Evolutionary conservation across 2,888 invertebrate species (phyloP).

Genomic region (Amiota mariae): DNA sequence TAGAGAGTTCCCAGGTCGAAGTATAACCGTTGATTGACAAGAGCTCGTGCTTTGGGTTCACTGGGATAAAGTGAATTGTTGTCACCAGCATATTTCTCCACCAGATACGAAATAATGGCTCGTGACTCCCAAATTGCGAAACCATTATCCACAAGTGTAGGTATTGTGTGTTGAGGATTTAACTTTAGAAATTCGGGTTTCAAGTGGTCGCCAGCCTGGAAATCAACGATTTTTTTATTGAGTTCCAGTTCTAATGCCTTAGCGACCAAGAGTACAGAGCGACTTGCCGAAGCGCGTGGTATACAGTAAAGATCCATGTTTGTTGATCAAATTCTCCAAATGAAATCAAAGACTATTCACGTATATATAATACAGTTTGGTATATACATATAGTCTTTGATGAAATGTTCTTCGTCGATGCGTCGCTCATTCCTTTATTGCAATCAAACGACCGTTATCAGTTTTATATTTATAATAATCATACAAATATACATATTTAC

Average conservation of each 20-base stretch:
- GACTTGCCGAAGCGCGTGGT: conserved; percentile 78
- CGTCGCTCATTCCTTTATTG: too few species aligned
- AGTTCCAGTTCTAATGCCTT: conserved; percentile 79
- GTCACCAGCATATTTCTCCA: conserved; percentile 83
- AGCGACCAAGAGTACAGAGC: conserved; percentile 78
- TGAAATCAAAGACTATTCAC: too few species aligned
- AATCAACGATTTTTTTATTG: conserved; percentile 77
- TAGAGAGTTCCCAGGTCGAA: conserved; percentile 86
- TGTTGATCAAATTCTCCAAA: too few species aligned
- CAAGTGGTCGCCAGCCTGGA: conserved; percentile 78
- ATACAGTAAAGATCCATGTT: conserved; percentile 78
- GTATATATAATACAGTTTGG: too few species aligned
- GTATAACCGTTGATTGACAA: conserved; percentile 85
- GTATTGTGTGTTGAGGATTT: conserved; percentile 88
- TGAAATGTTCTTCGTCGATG: too few species aligned
- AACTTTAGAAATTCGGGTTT: conserved; percentile 81
- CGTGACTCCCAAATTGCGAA: conserved; percentile 88
- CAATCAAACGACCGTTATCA: too few species aligned
- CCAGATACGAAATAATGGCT: conserved; percentile 85
- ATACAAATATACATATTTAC: too few species aligned
- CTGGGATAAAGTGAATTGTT: conserved; percentile 74
- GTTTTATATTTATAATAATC: too few species aligned
- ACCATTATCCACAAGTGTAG: conserved; percentile 87
- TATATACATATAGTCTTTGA: too few species aligned
- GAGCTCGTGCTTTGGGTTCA: conserved; percentile 81